Conservation (phyloP, 2,888 invertebrate species). For the Toxonevra muliebris region DNA sequence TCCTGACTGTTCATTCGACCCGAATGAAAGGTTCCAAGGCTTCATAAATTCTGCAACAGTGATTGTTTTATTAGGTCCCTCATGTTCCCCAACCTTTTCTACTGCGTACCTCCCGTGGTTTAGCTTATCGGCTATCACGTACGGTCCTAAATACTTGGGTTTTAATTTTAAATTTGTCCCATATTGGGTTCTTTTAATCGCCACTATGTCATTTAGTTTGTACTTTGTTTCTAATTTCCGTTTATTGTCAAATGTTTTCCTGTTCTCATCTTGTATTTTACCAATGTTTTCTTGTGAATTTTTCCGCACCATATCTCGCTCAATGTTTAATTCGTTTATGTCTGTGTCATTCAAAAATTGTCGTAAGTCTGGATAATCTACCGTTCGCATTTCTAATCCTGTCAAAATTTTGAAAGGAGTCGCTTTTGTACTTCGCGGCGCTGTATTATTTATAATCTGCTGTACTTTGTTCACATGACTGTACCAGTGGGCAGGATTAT, state of each 20-base stretch:
- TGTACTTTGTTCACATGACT: constrained; percentile 1
- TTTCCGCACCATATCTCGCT: neutral
- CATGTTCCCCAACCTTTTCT: constrained; percentile 4
- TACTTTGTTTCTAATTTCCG: too few relatives aligned
- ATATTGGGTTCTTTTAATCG: constrained; percentile 15
- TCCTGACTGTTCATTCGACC: constrained; percentile 12
- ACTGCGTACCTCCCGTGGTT: constrained; percentile 13
- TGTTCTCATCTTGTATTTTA: too few relatives aligned
- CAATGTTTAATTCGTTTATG: neutral
- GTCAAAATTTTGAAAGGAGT: too few relatives aligned
- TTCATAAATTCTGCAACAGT: constrained; percentile 14
- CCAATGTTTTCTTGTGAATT: too few relatives aligned
- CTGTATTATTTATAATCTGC: constrained; percentile 2
- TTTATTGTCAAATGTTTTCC: too few relatives aligned
- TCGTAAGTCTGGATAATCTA: neutral
- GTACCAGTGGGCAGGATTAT: constrained; percentile 1
- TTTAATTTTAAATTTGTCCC: neutral
- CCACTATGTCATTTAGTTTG: neutral
- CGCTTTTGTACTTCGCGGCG: constrained; percentile 1
- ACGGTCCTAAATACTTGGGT: constrained; percentile 14
- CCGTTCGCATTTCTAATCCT: constrained; percentile 6
- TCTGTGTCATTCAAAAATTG: neutral
- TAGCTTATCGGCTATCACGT: constrained; percentile 1
- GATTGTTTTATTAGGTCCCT: neutral
- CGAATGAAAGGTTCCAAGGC: constrained; percentile 4